phyloP scores from a whole-genome alignment of 2,797 vertebrate species.

The Leptodactylus fallax region DNA sequence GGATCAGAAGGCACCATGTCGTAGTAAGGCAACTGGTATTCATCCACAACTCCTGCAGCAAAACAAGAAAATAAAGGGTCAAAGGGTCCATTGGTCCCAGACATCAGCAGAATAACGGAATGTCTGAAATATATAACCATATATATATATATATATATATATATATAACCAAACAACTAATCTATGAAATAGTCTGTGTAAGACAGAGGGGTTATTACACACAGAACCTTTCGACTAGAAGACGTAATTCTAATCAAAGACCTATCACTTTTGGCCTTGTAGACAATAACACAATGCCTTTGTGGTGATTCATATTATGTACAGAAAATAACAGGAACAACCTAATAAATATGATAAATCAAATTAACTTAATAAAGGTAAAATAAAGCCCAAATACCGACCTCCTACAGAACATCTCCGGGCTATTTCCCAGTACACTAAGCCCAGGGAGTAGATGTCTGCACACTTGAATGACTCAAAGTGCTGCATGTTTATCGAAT shows the following conservation, averaged over 20 bases:
- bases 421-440: constrained; percentile 97
- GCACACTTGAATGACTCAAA: constrained; percentile 96
- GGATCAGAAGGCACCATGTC: constrained; percentile 97
- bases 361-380: background rate
- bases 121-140: background rate
- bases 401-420: constrained; percentile 90
- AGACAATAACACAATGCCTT: background rate
- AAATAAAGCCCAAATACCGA: constrained; percentile 68
- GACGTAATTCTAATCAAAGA: background rate
- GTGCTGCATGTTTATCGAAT: constrained; percentile 87
- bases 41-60: constrained; percentile 86
- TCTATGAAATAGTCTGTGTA: background rate
- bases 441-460: constrained; percentile 93
- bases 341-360: constrained; percentile 25
- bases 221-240: background rate
- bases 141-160: background rate
- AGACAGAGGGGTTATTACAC: too few relatives aligned
- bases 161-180: background rate
- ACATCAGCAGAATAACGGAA: background rate
- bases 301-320: background rate
- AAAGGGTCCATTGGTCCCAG: background rate
- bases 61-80: constrained; percentile 36
- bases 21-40: constrained; percentile 97
- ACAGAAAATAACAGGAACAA: constrained; percentile 36
- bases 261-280: background rate